phyloP scores from a whole-genome alignment of 2,113 vertebrate species.

The Xiphophorus hellerii region DNA sequence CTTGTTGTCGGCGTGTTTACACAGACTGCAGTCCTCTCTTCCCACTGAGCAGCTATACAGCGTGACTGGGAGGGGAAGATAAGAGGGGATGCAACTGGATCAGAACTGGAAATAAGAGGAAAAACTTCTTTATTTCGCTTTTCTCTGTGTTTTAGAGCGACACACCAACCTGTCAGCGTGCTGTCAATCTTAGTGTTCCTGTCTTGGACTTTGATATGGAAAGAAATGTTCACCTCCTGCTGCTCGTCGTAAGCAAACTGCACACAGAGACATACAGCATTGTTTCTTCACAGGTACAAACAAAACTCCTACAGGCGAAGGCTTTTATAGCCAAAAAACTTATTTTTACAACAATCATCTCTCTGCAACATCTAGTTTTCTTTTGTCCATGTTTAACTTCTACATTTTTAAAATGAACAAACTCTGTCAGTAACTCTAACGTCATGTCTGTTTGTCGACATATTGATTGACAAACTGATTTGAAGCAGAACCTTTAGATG shows the following conservation, averaged over 20 bases:
- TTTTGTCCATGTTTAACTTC: not conserved
- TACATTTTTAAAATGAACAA: too few species aligned
- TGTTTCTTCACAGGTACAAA: conserved; percentile 3
- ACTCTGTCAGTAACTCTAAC: too few species aligned
- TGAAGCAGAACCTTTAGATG: too few species aligned
- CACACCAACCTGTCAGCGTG: conserved; percentile 86
- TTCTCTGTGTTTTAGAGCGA: conserved; percentile 59
- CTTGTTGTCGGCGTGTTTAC: conserved; percentile 79
- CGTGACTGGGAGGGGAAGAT: conserved; percentile 78
- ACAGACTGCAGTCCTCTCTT: conserved; percentile 92
- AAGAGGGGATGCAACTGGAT: conserved; percentile 7
- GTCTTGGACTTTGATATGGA: conserved; percentile 83
- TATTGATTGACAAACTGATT: too few species aligned
- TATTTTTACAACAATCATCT: not conserved
- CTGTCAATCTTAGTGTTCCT: conserved; percentile 90
- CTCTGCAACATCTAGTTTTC: not conserved
- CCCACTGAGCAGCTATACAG: conserved; percentile 94
- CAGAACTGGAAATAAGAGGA: not conserved
- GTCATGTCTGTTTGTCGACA: too few species aligned
- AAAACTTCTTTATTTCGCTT: conserved; percentile 5
- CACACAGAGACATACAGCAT: conserved; percentile 31
- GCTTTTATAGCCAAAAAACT: not conserved
- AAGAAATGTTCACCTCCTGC: conserved; percentile 86
- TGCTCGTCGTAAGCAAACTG: conserved; percentile 86
- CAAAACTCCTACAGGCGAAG: not conserved